Evolutionary conservation across 2,888 invertebrate species (phyloP).

Genomic region (Idaea biselata): DNA sequence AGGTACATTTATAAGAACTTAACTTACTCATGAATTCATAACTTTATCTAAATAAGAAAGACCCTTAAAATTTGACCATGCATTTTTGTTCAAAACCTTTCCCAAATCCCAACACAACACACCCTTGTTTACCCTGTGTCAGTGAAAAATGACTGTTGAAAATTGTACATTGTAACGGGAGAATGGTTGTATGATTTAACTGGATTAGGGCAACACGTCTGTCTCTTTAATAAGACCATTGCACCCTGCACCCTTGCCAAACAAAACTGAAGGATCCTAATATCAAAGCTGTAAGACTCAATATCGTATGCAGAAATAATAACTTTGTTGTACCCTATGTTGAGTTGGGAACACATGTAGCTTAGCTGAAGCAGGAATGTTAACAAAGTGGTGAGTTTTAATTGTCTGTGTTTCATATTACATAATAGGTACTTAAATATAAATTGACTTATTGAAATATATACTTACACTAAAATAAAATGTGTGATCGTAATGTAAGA

Average conservation of each 20-base stretch:
- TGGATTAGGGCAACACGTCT: constrained; percentile 64
- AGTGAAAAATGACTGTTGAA: constrained; percentile 1
- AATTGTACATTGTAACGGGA: constrained; percentile 1
- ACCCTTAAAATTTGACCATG: background rate
- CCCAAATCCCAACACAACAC: background rate
- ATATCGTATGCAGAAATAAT: background rate
- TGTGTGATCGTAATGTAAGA: too few species aligned
- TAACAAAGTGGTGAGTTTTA: constrained; percentile 30
- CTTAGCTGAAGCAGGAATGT: constrained; percentile 27
- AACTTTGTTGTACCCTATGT: constrained; percentile 42
- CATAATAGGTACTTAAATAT: constrained; percentile 5
- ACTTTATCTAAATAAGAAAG: background rate
- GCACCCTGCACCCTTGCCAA: constrained; percentile 45
- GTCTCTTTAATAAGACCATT: constrained; percentile 72
- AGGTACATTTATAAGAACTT: too few species aligned
- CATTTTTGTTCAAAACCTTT: background rate
- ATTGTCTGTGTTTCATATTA: constrained; percentile 24
- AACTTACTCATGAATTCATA: too few species aligned
- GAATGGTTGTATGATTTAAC: constrained; percentile 34
- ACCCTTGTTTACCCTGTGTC: constrained; percentile 1
- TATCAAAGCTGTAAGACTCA: background rate
- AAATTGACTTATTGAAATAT: constrained; percentile 19
- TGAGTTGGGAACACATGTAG: background rate
- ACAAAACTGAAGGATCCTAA: background rate
- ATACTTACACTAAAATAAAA: background rate